Evolutionary conservation across 1,140 invertebrate genomes (phyloP), one percentile per base, ranked within the genome.

Genomic region (Solenopsis invicta): DNA sequence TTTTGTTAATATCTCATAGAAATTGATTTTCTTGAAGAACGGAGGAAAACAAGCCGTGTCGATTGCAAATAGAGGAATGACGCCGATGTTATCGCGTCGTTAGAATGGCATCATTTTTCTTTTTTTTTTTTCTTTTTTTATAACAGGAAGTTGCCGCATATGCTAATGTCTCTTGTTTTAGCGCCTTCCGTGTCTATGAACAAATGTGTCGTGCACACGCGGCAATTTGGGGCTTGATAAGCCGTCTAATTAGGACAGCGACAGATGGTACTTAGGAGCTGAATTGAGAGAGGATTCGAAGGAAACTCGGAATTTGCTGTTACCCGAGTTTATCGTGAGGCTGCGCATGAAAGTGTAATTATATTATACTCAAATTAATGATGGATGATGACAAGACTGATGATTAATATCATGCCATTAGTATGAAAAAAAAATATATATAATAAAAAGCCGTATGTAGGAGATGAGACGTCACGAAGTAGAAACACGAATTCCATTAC

Each of bases 241-340:
- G 77, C 88, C 59, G 76, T 74, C 84, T 90, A 90, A 90, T 90
- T 90, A 87, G 84, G 64, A 89, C 84, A 87, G 48, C 88, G 84
- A 88, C 87, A 82, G 87, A 90, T 89, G 88, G 72, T 56, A 74
- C 56, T 89, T 90, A 74, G 88, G 45, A 24, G 4, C 37, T 48
- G 80, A 72, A 78, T 85, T 72, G 59, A 10, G 34, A 24, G 52
- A 48, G 52, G 85, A 85, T 78, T 78, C 21, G 12, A 71, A 72
- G 81, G 37, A 78, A 78, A 56, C 59, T 78, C 72, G n/a, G 34
- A 72, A 80, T 56, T 75, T 16, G 66, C 59, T 41, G 37, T 24
- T 69, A 48, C 67, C 5, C 34, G 74, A 82, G 61, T 56, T 66
- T 81, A 81, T 89, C 56, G 76, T 41, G 62, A 56, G 66, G 59